Evolutionary conservation across 2,888 invertebrate genomes (phyloP).

Genomic region (Thymelicus acteon): DNA sequence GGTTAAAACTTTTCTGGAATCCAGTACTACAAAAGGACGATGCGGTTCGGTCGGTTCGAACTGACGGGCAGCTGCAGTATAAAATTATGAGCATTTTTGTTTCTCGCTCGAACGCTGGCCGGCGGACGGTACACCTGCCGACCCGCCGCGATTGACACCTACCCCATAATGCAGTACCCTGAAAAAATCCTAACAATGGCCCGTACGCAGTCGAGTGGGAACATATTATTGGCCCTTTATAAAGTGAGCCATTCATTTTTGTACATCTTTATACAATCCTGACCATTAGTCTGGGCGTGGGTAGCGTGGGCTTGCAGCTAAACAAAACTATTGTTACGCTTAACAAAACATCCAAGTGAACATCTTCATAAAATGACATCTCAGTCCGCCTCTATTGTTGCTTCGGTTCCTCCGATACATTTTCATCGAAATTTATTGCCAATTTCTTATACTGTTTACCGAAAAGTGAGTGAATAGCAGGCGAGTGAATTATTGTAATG

Average conservation of each 20-base stretch:
- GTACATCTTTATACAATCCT: slow-evolving; percentile 81
- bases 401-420: slow-evolving; percentile 64
- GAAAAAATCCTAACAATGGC: slow-evolving; percentile 78
- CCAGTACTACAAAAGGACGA: slow-evolving; percentile 71
- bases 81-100: slow-evolving; percentile 83
- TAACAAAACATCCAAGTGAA: slow-evolving; percentile 81
- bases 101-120: slow-evolving; percentile 56
- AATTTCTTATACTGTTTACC: slow-evolving; percentile 81
- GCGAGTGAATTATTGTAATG: slow-evolving; percentile 82
- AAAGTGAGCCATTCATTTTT: slow-evolving; percentile 75
- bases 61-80: slow-evolving; percentile 82
- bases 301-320: slow-evolving; percentile 79
- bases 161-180: slow-evolving; percentile 75
- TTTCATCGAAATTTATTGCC: slow-evolving; percentile 80
- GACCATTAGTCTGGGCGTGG: slow-evolving; percentile 82
- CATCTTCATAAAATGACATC: slow-evolving; percentile 79
- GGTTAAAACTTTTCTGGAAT: slow-evolving; percentile 72
- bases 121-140: slow-evolving; percentile 74
- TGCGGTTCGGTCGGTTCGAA: slow-evolving; percentile 59
- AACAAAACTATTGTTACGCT: slow-evolving; percentile 82
- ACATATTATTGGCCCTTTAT: slow-evolving; percentile 82
- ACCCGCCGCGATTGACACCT: slow-evolving; percentile 80
- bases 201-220: slow-evolving; percentile 79
- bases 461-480: slow-evolving; percentile 78
- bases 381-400: slow-evolving; percentile 60